These are phyloP conservation scores for Archocentrus centrarchus DNA, from an alignment of 2,113 vertebrate species.

Conservation along the genomic window DNA sequence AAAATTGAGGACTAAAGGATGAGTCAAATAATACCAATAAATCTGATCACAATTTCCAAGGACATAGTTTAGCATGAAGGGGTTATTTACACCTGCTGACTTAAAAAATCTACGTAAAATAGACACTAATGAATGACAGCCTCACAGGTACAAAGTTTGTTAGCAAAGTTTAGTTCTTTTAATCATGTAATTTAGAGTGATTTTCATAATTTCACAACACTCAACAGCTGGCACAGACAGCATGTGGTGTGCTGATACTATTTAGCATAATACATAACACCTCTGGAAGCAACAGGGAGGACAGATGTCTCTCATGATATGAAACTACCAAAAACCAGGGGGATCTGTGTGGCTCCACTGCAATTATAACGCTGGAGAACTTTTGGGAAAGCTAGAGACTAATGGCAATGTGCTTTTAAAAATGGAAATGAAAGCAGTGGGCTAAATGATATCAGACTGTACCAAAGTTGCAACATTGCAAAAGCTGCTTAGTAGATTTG, in stretches of 20 bases:
- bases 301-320: constrained; percentile 64
- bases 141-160: constrained; percentile 39
- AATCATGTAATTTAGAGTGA: constrained; percentile 45
- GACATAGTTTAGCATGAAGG: background rate
- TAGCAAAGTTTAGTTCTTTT: constrained; percentile 36
- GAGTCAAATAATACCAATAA: background rate
- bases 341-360: constrained; percentile 8
- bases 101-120: background rate
- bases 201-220: constrained; percentile 54
- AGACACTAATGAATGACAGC: constrained; percentile 1
- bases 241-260: constrained; percentile 49
- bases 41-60: background rate
- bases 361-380: constrained; percentile 15
- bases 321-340: constrained; percentile 27
- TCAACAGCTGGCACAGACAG: constrained; percentile 59
- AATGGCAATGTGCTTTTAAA: constrained; percentile 28
- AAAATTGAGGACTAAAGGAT: background rate
- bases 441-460: background rate
- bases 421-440: constrained; percentile 14
- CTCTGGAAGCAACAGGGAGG: constrained; percentile 47
- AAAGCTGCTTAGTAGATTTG: background rate
- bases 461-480: background rate
- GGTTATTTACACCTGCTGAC: background rate
- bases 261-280: constrained; percentile 62
- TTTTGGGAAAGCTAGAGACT: background rate